Conservation (phyloP, 2,888 invertebrate genomes). For the Syrista parreyssii region DNA sequence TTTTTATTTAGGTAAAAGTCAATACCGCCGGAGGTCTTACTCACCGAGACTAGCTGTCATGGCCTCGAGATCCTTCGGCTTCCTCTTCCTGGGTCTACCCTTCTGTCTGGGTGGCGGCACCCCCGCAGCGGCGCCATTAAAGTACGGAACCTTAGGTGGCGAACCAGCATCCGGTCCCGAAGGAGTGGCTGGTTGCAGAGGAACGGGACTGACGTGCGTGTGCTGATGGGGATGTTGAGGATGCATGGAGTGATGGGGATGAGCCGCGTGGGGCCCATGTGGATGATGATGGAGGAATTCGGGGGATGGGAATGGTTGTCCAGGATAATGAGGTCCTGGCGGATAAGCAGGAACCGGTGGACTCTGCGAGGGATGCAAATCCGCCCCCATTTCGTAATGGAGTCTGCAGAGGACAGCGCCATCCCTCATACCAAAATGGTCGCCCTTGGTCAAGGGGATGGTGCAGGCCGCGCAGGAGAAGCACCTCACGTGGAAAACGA, state of each 20-base stretch:
- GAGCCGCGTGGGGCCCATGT: slow-evolving; percentile 55
- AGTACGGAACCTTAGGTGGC: slow-evolving; percentile 67
- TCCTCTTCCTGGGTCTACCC: slow-evolving; percentile 92
- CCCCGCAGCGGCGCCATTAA: slow-evolving; percentile 71
- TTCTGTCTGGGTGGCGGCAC: slow-evolving; percentile 82
- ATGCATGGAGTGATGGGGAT: slow-evolving; percentile 59
- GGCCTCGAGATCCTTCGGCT: slow-evolving; percentile 89
- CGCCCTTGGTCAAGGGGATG: slow-evolving; percentile 89
- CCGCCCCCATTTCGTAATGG: slow-evolving; percentile 73
- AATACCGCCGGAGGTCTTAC: slow-evolving; percentile 58
- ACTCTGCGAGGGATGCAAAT: slow-evolving; percentile 61
- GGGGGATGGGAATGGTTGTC: slow-evolving; percentile 70
- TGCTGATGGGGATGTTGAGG: slow-evolving; percentile 68
- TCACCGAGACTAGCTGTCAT: slow-evolving; percentile 89
- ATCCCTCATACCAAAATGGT: slow-evolving; percentile 93
- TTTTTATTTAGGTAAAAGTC: neutral
- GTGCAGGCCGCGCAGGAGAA: slow-evolving; percentile 93
- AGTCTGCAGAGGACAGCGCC: slow-evolving; percentile 88
- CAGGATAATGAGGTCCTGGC: slow-evolving; percentile 66
- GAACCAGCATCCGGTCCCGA: slow-evolving; percentile 56
- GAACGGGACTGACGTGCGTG: slow-evolving; percentile 63
- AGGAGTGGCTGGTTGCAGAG: slow-evolving; percentile 69
- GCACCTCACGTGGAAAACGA: slow-evolving; percentile 94
- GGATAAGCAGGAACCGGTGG: slow-evolving; percentile 63
- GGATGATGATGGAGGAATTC: slow-evolving; percentile 62